These are phyloP conservation scores for Romanomermis culicivorax DNA, from an alignment of 2,888 invertebrate species.

Conservation along the genomic window DNA sequence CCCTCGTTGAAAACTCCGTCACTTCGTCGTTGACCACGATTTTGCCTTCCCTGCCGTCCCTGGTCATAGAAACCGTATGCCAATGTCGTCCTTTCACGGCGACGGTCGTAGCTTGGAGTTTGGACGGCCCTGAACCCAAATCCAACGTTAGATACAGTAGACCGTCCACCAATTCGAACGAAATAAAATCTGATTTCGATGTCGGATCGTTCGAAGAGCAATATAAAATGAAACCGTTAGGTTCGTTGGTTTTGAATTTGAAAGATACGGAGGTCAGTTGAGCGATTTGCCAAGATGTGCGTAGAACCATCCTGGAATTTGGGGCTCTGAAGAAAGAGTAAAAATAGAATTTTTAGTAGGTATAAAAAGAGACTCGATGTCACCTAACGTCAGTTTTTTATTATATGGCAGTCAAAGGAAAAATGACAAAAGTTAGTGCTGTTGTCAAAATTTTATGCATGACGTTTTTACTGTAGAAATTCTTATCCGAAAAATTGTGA, in stretches of 20 bases:
- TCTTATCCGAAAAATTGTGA: too few species aligned
- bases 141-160: slow-evolving; percentile 76
- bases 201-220: slow-evolving; percentile 4
- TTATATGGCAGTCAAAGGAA: too few species aligned
- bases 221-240: slow-evolving; percentile 52
- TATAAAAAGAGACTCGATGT: too few species aligned
- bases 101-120: slow-evolving; percentile 49
- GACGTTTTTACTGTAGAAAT: too few species aligned
- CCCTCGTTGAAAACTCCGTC: slow-evolving; percentile 67
- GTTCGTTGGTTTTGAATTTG: slow-evolving; percentile 82
- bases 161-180: slow-evolving; percentile 76
- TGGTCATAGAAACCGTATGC: slow-evolving; percentile 62
- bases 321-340: too few species aligned
- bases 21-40: slow-evolving; percentile 63
- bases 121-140: slow-evolving; percentile 68
- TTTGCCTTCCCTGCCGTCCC: slow-evolving; percentile 58
- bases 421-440: too few species aligned
- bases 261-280: slow-evolving; percentile 58
- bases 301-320: slow-evolving; percentile 67
- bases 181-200: slow-evolving; percentile 65
- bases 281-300: slow-evolving; percentile 64
- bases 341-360: too few species aligned
- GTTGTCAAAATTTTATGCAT: too few species aligned
- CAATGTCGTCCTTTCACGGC: slow-evolving; percentile 64
- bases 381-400: too few species aligned